Conservation (phyloP, 2,113 vertebrate genomes). For the Antechinus stuartii region DNA sequence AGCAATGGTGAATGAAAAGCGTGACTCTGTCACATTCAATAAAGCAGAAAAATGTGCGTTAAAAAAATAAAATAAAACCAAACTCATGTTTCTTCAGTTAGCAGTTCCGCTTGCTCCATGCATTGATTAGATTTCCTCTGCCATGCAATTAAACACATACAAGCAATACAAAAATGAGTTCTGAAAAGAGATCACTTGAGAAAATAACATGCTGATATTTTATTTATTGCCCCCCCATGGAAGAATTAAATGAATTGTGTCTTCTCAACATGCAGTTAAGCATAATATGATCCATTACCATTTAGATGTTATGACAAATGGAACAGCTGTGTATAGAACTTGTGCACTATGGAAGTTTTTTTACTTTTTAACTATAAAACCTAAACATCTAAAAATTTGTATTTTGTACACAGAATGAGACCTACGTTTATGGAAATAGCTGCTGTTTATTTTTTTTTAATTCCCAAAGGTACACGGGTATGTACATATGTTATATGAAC, state of each 20-base stretch:
- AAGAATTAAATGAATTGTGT: constrained; percentile 85
- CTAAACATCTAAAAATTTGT: constrained; percentile 66
- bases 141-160: constrained; percentile 90
- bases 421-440: constrained; percentile 55
- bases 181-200: constrained; percentile 80
- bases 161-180: constrained; percentile 84
- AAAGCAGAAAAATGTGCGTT: constrained; percentile 93
- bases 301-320: constrained; percentile 85
- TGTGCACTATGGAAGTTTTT: constrained; percentile 74
- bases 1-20: constrained; percentile 99
- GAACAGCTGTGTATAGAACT: constrained; percentile 84
- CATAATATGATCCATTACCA: constrained; percentile 80
- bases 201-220: constrained; percentile 89
- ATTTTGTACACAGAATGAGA: constrained; percentile 68
- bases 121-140: constrained; percentile 85
- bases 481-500: constrained; percentile 75
- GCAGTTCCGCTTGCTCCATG: constrained; percentile 88
- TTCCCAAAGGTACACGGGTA: constrained; percentile 77
- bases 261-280: constrained; percentile 87
- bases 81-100: constrained; percentile 84
- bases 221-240: constrained; percentile 81
- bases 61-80: constrained; percentile 83
- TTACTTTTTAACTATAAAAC: constrained; percentile 77
- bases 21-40: constrained; percentile 92
- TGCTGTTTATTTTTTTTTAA: constrained; percentile 34